Percentiles rank a stretch among this genome's conserved stretches.
phyloP scores from a whole-genome alignment of 2,888 invertebrate species.

The Laspeyria flexula region DNA sequence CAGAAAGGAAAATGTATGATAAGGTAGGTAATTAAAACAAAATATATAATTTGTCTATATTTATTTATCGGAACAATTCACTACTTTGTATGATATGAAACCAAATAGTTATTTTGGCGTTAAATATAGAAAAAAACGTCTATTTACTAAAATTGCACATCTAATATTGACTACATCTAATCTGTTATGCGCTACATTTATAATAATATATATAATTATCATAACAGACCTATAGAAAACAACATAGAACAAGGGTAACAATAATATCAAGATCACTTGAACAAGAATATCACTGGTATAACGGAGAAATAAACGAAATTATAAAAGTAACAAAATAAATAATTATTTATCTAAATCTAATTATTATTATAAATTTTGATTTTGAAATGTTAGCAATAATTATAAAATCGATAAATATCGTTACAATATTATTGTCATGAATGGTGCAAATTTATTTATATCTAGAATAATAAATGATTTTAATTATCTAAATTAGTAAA shows the following conservation, averaged over 20 bases:
- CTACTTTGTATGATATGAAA: conserved; percentile 80
- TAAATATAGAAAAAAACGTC: conserved; percentile 66
- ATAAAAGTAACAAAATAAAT: conserved; percentile 63
- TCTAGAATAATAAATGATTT: neutral
- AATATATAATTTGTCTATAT: conserved; percentile 49
- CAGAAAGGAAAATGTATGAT: too few species aligned
- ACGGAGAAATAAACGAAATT: conserved; percentile 40
- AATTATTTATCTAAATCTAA: conserved; percentile 31
- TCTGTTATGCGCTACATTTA: conserved; percentile 36
- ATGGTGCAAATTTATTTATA: conserved; percentile 1
- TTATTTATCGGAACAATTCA: conserved; percentile 80
- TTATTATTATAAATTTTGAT: conserved; percentile 11
- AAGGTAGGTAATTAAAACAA: conserved; percentile 30
- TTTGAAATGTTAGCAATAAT: conserved; percentile 9
- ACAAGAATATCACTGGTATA: conserved; percentile 59
- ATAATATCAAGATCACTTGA: conserved; percentile 55
- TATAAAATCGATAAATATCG: conserved; percentile 15
- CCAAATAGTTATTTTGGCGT: conserved; percentile 78
- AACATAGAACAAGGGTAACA: conserved; percentile 43
- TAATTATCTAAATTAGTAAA: neutral
- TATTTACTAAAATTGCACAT: conserved; percentile 82
- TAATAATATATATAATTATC: conserved; percentile 41
- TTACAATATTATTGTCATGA: conserved; percentile 11
- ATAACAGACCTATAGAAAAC: conserved; percentile 58
- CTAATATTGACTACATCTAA: conserved; percentile 59